Base-by-base conservation (phyloP, 2,113 vertebrate species). In the Trematomus loennbergii region DNA sequence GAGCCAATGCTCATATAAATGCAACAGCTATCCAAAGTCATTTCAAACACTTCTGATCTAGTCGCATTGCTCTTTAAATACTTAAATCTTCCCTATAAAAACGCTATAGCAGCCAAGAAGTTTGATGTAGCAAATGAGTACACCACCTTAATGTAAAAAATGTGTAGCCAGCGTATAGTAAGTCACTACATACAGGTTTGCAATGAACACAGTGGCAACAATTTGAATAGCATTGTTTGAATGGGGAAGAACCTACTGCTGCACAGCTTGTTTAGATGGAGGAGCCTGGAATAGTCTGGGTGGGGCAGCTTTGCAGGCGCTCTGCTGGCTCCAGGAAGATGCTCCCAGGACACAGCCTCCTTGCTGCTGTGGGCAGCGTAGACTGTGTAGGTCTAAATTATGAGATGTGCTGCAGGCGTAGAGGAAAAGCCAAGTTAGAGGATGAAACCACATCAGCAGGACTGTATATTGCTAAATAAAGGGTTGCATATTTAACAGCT, bases 201-300 rank as follows among this genome's bases (percentile, higher is more conserved):
- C 52, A 54, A 2, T 58, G 43, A 33, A 55, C 22, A 58, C 40
- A 63, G 36, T 50, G 48, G 64, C 0, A 73, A 49, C 33, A 49
- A 43, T 68, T 18, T 75, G 22, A 78, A 55, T 60, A 71, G 33
- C n/a, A 15, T 72, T 33, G 12, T 57, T 46, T 78, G 40, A 20
- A 33, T 68, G 15, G 52, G 12, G 48, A 77, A 68, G 16, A 72
- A 76, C 33, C 53, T 75, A 29, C n/a, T 46, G 65, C 61, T 82
- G 40, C 29, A 82, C 17, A 65, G 49, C 46, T 36, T 60, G 17
- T 48, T 70, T 57, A 62, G 20, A 49, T 82, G 54, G 54, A 70
- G 66, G 36, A 82, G 75, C 81, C 54, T 84, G 82, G 71, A 90
- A 90, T 90, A 83, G 84, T 9, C 61, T 77, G 90, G 92, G 92